These are phyloP conservation scores for Acanthiza pusilla DNA, from an alignment of 2,797 vertebrate genomes.

Conservation along the genomic window DNA sequence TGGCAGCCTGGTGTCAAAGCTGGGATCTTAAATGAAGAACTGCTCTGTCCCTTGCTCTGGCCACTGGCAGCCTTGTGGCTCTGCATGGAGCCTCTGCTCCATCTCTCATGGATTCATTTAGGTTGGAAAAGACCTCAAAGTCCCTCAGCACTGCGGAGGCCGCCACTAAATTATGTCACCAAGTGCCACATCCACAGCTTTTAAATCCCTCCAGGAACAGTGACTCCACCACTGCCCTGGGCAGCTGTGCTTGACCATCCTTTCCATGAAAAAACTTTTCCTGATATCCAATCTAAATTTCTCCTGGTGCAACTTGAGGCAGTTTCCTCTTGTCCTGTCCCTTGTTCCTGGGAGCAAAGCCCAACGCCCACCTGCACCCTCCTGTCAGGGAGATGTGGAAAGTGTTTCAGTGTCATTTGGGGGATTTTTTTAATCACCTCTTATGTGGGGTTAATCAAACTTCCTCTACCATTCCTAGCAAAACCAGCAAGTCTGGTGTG, in stretches of 20 bases:
- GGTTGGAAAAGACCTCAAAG: not conserved
- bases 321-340: not conserved
- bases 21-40: not conserved
- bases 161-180: not conserved
- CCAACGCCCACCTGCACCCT: accelerated
- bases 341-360: not conserved
- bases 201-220: not conserved
- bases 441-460: not conserved
- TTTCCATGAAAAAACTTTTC: not conserved
- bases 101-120: not conserved
- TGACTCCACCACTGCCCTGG: not conserved
- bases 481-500: not conserved
- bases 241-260: not conserved
- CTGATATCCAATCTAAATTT: not conserved
- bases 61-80: not conserved
- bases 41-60: not conserved
- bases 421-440: not conserved
- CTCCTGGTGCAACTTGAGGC: not conserved
- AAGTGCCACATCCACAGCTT: not conserved
- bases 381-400: not conserved
- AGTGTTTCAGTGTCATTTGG: not conserved
- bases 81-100: not conserved
- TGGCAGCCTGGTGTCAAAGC: not conserved
- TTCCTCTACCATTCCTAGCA: not conserved
- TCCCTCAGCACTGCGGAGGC: not conserved